Evolutionary conservation across 2,113 vertebrate species (phyloP).

Genomic region (Pygoscelis antarcticus): DNA sequence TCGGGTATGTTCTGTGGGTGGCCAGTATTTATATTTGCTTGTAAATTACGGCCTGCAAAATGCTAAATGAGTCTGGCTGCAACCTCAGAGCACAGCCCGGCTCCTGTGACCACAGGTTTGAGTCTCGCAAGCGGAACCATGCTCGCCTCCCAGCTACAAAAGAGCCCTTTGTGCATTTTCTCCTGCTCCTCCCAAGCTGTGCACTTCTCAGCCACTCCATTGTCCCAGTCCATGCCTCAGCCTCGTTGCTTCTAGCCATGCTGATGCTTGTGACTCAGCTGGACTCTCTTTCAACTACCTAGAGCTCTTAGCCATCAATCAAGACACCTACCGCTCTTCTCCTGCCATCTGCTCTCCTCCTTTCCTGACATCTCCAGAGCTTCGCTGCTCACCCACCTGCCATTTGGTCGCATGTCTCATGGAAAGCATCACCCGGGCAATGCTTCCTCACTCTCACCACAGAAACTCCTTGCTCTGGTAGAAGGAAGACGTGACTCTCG

Average conservation of each 20-base stretch:
- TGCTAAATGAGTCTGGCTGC: slow-evolving; percentile 35
- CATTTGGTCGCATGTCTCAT: not conserved
- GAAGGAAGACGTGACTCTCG: not conserved
- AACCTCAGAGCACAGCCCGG: slow-evolving; percentile 22
- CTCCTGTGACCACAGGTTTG: not conserved
- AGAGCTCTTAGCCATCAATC: not conserved
- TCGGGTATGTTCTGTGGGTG: not conserved
- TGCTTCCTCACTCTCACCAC: not conserved
- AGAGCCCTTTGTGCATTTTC: slow-evolving; percentile 14
- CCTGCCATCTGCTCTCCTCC: not conserved
- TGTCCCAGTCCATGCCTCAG: not conserved
- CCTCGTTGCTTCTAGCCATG: not conserved
- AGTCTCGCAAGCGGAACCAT: not conserved
- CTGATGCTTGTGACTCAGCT: not conserved
- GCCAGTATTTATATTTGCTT: slow-evolving; percentile 30
- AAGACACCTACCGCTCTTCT: not conserved
- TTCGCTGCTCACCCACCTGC: slow-evolving; percentile 28
- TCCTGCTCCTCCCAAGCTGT: not conserved
- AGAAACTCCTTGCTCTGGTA: accelerated
- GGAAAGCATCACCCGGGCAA: not conserved
- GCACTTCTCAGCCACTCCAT: not conserved
- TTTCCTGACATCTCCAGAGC: not conserved
- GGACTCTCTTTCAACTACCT: not conserved
- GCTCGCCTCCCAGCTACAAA: not conserved
- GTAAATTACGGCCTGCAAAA: slow-evolving; percentile 28